Evolutionary conservation across 2,797 vertebrate species (phyloP), one percentile per base, ranked within the genome.

Genomic region (Phrynocephalus vlangalii): DNA sequence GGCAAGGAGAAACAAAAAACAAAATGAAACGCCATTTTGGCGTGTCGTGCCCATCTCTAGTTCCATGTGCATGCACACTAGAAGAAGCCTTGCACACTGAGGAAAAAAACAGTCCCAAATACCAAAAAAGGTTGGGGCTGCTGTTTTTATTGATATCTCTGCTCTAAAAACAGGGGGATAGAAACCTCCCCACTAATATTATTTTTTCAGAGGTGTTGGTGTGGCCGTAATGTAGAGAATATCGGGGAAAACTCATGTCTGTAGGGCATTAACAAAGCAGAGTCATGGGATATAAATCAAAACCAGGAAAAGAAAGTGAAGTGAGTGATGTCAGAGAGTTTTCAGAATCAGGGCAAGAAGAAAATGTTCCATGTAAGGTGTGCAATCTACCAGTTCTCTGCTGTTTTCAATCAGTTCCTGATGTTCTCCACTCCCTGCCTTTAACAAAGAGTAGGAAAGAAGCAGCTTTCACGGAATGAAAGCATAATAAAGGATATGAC

Each of bases 231-330:
- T 91, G 94, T 88, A 92, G 93, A 91, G 92, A 91, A 93, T 95
- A 93, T 94, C 91, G 90, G 87, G 90, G 90, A 94, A 95, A 95
- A 96, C 93, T 95, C 95, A 95, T 93, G 94, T 94, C 93, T 96
- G 93, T 91, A 88, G 94, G 93, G 87, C 91, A 93, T 92, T 95
- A 96, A 94, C 92, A 94, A 63, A 88, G 93, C 92, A 7, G 94
- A 95, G 93, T 95, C 95, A 95, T 96, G 93, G 94, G 94, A 95
- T 94, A 96, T 96, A 96, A 95, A 96, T 96, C 94, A 95, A 94
- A 96, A 95, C 94, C 92, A 94, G 92, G 94, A 92, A 92, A 95
- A 95, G 93, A 91, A 93, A 93, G 92, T 91, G 93, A 93, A 93
- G 92, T 91, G 93, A 94, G 93, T 92, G 91, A 93, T 90, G 94